Conservation (phyloP, 1,140 invertebrate genomes). For the Magallana ariakensis region DNA sequence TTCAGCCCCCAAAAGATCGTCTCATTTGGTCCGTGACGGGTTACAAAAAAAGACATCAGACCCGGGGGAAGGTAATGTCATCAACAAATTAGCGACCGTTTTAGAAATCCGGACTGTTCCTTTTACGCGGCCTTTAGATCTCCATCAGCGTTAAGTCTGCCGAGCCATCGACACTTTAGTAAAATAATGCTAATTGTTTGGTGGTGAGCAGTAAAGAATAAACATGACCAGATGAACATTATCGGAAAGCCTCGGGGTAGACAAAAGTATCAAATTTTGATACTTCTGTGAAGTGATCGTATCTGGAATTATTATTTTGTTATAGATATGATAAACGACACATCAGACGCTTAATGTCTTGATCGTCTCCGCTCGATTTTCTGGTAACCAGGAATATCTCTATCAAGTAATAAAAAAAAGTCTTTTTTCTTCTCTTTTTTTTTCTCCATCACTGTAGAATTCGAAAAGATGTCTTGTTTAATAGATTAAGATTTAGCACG, state of each 20-base stretch:
- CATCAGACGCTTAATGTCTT: conserved; percentile 3
- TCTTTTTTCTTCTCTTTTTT: neutral
- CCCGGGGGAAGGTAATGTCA: conserved; percentile 1
- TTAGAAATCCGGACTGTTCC: conserved; percentile 32
- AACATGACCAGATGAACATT: conserved; percentile 20
- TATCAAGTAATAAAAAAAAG: conserved; percentile 1
- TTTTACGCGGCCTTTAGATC: neutral
- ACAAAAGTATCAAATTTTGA: conserved; percentile 37
- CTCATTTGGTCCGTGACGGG: conserved; percentile 27
- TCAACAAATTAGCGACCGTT: conserved; percentile 37
- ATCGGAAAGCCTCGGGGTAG: conserved; percentile 17
- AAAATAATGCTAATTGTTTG: conserved; percentile 35
- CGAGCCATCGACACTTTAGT: conserved; percentile 9
- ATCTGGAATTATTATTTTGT: conserved; percentile 35
- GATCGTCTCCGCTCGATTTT: conserved; percentile 18
- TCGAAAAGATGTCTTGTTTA: conserved; percentile 31
- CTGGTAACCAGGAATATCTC: neutral
- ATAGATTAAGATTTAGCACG: conserved; percentile 37
- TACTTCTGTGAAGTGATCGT: conserved; percentile 24
- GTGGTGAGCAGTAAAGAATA: conserved; percentile 32
- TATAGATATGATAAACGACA: conserved; percentile 31
- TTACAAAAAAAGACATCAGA: conserved; percentile 5
- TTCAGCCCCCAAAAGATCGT: neutral
- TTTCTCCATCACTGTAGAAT: no score
- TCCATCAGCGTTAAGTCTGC: conserved; percentile 13